Evolutionary conservation across 2,113 vertebrate species (phyloP).

Genomic region (Macquaria australasica): DNA sequence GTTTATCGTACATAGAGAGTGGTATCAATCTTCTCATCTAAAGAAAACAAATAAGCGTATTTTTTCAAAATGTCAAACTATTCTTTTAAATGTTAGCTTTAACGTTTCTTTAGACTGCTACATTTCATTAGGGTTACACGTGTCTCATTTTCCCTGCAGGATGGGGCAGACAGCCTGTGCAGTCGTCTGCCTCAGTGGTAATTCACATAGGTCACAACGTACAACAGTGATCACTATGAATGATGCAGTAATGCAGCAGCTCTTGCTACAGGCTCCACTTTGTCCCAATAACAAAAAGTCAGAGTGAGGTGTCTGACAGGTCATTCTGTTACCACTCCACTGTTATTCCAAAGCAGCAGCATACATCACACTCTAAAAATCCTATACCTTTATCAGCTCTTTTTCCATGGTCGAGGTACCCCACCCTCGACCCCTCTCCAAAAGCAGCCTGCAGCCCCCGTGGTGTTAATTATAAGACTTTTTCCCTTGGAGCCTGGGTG

Average conservation of each 20-base stretch:
- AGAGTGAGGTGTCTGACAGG: slow-evolving; percentile 60
- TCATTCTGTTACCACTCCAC: slow-evolving; percentile 49
- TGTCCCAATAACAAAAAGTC: slow-evolving; percentile 62
- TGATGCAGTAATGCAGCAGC: slow-evolving; percentile 49
- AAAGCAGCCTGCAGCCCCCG: slow-evolving; percentile 71
- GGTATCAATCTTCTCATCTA: too few species aligned
- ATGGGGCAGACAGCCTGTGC: background rate
- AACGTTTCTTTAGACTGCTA: background rate
- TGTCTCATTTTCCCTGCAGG: slow-evolving; percentile 13
- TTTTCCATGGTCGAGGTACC: slow-evolving; percentile 55
- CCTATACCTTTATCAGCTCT: slow-evolving; percentile 56
- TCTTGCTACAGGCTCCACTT: slow-evolving; percentile 52
- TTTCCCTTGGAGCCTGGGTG: slow-evolving; percentile 60
- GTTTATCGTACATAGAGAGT: too few species aligned
- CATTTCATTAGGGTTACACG: background rate
- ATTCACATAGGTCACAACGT: slow-evolving; percentile 41
- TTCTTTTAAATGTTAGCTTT: too few species aligned
- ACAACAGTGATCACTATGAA: slow-evolving; percentile 53
- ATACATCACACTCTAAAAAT: slow-evolving; percentile 54
- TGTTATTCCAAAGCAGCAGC: slow-evolving; percentile 51
- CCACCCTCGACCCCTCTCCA: slow-evolving; percentile 51
- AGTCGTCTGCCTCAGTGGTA: slow-evolving; percentile 25
- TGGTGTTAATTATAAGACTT: slow-evolving; percentile 84
- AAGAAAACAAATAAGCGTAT: too few species aligned
- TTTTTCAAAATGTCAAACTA: too few species aligned